phyloP scores from a whole-genome alignment of 2,113 vertebrate genomes.

The Microcebus tavaratra region DNA sequence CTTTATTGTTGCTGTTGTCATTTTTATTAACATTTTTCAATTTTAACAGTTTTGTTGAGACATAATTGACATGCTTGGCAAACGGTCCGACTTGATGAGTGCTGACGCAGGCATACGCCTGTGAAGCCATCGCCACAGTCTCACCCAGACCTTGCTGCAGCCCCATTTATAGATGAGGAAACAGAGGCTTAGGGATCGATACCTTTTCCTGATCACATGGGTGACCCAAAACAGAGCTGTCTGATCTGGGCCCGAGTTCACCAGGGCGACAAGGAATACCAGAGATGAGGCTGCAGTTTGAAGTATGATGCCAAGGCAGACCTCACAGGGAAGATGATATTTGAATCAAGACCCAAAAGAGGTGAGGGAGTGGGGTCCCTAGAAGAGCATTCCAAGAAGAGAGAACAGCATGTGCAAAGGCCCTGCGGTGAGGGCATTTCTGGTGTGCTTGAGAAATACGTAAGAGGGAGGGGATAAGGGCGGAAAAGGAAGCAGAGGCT shows the following conservation, averaged over 20 bases:
- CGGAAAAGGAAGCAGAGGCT: not conserved
- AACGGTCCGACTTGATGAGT: rapidly evolving
- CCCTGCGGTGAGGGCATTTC: not conserved
- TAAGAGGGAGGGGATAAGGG: not conserved
- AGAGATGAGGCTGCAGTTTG: not conserved
- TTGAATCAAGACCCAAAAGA: not conserved
- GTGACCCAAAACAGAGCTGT: not conserved
- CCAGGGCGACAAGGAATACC: not conserved
- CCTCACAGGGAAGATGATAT: not conserved
- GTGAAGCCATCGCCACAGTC: rapidly evolving
- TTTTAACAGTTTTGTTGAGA: not conserved
- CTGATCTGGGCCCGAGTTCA: not conserved
- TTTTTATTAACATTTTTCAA: not conserved
- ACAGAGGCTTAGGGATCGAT: not conserved
- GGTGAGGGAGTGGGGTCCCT: not conserved
- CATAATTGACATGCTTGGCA: not conserved
- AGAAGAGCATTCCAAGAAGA: not conserved
- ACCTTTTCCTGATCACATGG: not conserved
- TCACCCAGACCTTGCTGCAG: not conserved
- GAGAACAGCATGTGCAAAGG: not conserved
- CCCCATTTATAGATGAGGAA: not conserved
- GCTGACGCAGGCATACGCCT: not conserved
- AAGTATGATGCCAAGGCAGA: not conserved
- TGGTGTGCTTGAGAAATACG: not conserved
- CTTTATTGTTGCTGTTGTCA: not conserved